These are phyloP conservation scores for Epizoanthus rinbou DNA, from an alignment of 92 coral and sea anemone genomes.

Conservation along the genomic window DNA sequence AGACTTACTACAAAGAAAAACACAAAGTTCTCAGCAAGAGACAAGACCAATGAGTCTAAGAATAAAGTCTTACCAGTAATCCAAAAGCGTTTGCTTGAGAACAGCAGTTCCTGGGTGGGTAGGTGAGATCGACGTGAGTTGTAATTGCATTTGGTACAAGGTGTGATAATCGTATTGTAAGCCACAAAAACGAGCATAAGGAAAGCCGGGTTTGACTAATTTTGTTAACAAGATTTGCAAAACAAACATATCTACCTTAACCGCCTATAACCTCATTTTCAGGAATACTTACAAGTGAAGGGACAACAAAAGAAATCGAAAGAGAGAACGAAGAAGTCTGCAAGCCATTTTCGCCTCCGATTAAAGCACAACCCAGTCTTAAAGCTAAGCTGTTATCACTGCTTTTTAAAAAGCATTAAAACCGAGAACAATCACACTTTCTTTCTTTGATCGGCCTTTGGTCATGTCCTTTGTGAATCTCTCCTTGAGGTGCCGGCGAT, in stretches of 20 bases:
- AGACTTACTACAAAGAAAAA: background rate
- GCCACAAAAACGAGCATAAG: background rate
- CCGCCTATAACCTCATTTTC: background rate
- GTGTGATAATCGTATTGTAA: conserved; percentile 10
- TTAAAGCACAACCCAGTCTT: background rate
- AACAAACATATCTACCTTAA: background rate
- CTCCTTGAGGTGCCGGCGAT: background rate
- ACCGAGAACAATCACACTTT: background rate
- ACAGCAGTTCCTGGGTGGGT: conserved; percentile 9
- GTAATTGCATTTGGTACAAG: background rate
- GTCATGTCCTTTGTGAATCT: background rate
- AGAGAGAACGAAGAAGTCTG: conserved; percentile 30
- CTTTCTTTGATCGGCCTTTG: background rate
- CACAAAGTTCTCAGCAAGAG: background rate
- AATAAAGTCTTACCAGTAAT: conserved; percentile 11
- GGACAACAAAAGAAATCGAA: conserved; percentile 53
- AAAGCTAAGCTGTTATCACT: background rate
- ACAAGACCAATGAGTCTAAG: background rate
- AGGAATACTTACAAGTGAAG: conserved; percentile 72
- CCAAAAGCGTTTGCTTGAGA: conserved; percentile 6
- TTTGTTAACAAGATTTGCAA: background rate
- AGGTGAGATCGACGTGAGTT: conserved; percentile 3
- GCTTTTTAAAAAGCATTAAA: background rate
- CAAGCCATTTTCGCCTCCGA: conserved; percentile 10
- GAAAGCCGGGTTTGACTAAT: background rate